Base-by-base conservation (phyloP, 2,888 invertebrate species). In the Thereva nobilitata region DNA sequence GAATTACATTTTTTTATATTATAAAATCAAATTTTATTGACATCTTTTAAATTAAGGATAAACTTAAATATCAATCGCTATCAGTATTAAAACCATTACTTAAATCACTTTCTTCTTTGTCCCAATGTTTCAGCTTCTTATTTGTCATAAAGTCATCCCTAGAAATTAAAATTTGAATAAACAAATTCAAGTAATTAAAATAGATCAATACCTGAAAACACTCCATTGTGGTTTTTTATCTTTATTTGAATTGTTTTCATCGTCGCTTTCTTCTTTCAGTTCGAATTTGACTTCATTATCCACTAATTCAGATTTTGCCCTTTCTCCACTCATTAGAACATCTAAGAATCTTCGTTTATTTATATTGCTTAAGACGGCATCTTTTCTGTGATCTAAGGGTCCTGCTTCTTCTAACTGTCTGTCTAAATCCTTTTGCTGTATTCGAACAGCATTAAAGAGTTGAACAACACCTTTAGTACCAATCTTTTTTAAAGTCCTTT, bases 401-500 rank as follows among this genome's bases (percentile, higher is more conserved):
- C 91, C 90, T 69, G 86, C 89, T 73, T 88, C 84, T 63, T 86
- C 82, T 59, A 94, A 77, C 79, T 92, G 88, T 66, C 84, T 85
- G 52, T 87, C 86, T 56, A 95, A 81, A 64, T 87, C 86, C 77
- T 88, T 91, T 79, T 95, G 95, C 78, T 95, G 95, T 73, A 89
- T 86, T 74, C 87, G 87, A 0, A 96, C 95, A 41, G 93, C 92
- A 84, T 96, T 96, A 75, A 95, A 96, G 70, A 96, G 82, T 77
- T 95, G 95, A 0, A 96, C 94, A 0, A 95, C 94, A 75, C 95
- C 96, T 78, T 91, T 92, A 44, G 94, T 95, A 7, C 94, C 95
- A 74, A 95, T 91, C 84, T 90, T 93, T 42, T 89, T 83, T 55
- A 96, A 79, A 66, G 85, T 82, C 72, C 87, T 86, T 79, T 96